phyloP scores from a whole-genome alignment of 2,888 invertebrate genomes.

The Trilocha varians region DNA sequence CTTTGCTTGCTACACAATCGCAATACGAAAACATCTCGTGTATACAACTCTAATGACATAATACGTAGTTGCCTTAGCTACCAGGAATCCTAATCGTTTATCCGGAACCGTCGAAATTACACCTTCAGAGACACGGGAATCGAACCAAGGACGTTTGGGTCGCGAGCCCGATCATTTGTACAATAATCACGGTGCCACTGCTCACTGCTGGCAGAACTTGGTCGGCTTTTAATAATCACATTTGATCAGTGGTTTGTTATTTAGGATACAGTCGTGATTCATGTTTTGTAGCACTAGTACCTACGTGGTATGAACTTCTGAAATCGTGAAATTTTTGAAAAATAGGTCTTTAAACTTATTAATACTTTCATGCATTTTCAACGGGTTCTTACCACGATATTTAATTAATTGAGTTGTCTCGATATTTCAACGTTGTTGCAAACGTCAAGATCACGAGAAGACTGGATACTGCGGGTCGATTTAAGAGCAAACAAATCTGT shows the following conservation, averaged over 20 bases:
- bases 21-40: slow-evolving; percentile 31
- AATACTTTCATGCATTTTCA: no score
- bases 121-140: slow-evolving; percentile 68
- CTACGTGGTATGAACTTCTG: no score
- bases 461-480: no score
- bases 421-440: no score
- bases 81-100: slow-evolving; percentile 70
- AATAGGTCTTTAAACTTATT: no score
- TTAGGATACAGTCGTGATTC: slow-evolving; percentile 24
- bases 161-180: slow-evolving; percentile 66
- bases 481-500: no score
- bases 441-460: no score
- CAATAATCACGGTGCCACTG: slow-evolving; percentile 66
- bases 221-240: slow-evolving; percentile 57
- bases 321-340: no score
- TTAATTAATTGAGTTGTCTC: no score
- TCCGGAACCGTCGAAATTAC: slow-evolving; percentile 65
- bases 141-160: slow-evolving; percentile 67
- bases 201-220: slow-evolving; percentile 63
- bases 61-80: slow-evolving; percentile 50
- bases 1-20: neutral
- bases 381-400: no score
- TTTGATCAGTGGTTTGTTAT: slow-evolving; percentile 43
- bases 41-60: slow-evolving; percentile 60
- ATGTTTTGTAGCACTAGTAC: neutral